Conservation (phyloP, 2,888 invertebrate species). For the Drosophila anomalata region DNA sequence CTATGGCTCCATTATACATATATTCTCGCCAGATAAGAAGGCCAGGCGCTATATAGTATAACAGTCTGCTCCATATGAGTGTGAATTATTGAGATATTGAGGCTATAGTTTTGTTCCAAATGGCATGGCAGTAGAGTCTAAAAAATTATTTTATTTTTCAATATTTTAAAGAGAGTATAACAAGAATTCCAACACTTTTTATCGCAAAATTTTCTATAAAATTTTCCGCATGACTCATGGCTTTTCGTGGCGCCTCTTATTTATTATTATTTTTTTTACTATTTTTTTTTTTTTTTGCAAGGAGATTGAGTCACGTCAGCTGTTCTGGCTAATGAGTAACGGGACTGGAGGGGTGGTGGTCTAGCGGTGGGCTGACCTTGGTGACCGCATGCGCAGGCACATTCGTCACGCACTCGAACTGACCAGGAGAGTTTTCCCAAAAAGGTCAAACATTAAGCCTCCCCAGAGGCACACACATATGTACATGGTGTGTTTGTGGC, state of each 20-base stretch:
- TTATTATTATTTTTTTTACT: background rate
- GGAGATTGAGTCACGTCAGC: slow-evolving; percentile 43
- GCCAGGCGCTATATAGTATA: slow-evolving; percentile 3
- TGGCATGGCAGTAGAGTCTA: too few relatives aligned
- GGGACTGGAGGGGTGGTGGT: background rate
- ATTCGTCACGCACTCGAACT: slow-evolving; percentile 38
- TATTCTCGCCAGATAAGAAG: slow-evolving; percentile 10
- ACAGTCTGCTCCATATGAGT: too few relatives aligned
- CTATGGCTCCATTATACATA: slow-evolving; percentile 2
- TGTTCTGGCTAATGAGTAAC: slow-evolving; percentile 23
- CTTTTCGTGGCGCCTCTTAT: slow-evolving; percentile 21
- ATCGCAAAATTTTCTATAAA: too few relatives aligned
- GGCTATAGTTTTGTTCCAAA: too few relatives aligned
- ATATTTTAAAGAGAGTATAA: too few relatives aligned
- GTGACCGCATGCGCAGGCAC: slow-evolving; percentile 70
- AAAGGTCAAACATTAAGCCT: slow-evolving; percentile 33
- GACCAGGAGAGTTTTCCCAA: slow-evolving; percentile 25
- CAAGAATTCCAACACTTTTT: too few relatives aligned
- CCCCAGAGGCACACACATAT: slow-evolving; percentile 1
- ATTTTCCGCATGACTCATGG: slow-evolving; percentile 19
- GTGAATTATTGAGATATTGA: too few relatives aligned
- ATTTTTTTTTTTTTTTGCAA: background rate
- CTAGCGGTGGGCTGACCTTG: slow-evolving; percentile 59
- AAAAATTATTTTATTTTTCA: too few relatives aligned
- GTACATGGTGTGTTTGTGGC: slow-evolving; percentile 10